A percentile compares a stretch with the other conserved stretches of the same genome.
phyloP scores from a whole-genome alignment of 2,888 invertebrate species.

The Lottia gigantea region DNA sequence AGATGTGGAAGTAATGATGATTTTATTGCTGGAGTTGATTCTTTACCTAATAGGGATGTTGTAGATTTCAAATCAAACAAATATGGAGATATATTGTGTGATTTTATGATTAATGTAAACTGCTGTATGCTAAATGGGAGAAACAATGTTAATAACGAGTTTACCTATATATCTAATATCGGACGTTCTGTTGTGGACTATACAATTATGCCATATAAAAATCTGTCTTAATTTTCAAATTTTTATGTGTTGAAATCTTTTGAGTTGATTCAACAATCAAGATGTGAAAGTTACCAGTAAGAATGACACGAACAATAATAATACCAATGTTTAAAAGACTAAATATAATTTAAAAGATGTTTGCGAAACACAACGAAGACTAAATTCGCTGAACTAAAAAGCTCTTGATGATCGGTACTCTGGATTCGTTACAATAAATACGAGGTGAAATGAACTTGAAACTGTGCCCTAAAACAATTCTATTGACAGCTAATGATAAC shows the following conservation, averaged over 20 bases:
- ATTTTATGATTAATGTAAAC: neutral
- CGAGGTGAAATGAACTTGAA: neutral
- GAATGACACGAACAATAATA: too few relatives aligned
- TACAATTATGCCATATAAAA: neutral
- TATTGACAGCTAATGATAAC: neutral
- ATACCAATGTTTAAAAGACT: too few relatives aligned
- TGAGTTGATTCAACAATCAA: neutral
- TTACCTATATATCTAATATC: neutral
- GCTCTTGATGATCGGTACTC: neutral
- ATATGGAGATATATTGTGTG: neutral
- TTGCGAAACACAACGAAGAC: too few relatives aligned
- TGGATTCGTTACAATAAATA: neutral
- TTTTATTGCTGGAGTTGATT: too few relatives aligned
- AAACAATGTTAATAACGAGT: neutral
- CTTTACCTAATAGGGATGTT: too few relatives aligned
- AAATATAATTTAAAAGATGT: too few relatives aligned
- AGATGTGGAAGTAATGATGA: neutral
- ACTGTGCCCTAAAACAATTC: neutral
- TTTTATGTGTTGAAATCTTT: neutral
- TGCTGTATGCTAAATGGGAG: neutral
- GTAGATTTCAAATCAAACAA: too few relatives aligned
- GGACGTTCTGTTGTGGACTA: neutral
- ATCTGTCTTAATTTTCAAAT: neutral
- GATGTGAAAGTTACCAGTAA: too few relatives aligned
- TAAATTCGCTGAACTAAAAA: neutral